A percentile compares a stretch with the other conserved stretches of the same genome.
Conservation (phyloP, 2,888 invertebrate genomes). For the Standfussiana lucernea region DNA sequence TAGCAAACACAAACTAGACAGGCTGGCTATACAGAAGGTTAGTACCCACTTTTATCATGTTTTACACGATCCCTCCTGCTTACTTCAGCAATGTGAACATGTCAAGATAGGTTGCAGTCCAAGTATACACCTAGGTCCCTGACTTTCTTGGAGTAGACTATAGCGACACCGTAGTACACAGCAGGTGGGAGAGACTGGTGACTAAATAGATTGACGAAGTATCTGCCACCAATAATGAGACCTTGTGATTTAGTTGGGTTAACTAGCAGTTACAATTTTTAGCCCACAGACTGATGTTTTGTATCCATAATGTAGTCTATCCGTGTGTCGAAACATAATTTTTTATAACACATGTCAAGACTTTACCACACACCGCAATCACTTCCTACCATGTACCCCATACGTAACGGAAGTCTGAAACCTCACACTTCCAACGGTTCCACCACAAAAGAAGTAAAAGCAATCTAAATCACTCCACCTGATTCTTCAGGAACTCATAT, state of each 20-base stretch:
- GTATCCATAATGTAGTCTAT: too few species aligned
- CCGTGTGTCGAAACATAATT: conserved; percentile 18
- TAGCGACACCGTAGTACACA: background rate
- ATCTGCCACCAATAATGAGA: background rate
- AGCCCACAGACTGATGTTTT: background rate
- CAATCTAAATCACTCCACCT: conserved; percentile 60
- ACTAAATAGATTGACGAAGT: background rate
- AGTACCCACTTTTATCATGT: background rate
- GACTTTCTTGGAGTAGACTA: too few species aligned
- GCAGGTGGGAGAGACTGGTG: background rate
- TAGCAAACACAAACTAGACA: background rate
- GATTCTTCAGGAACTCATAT: conserved; percentile 59
- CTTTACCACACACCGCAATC: conserved; percentile 19
- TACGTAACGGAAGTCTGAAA: conserved; percentile 48
- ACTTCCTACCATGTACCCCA: conserved; percentile 16
- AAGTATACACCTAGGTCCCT: too few species aligned
- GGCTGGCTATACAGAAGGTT: background rate
- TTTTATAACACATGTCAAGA: conserved; percentile 12
- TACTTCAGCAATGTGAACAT: background rate
- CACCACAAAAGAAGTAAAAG: conserved; percentile 62
- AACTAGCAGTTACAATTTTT: background rate
- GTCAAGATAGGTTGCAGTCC: background rate
- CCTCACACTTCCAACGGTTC: conserved; percentile 16
- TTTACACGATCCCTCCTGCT: background rate
- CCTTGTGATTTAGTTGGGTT: background rate